These are phyloP conservation scores for Drosophila carrolli DNA, from an alignment of 1,140 invertebrate genomes.

Conservation along the genomic window DNA sequence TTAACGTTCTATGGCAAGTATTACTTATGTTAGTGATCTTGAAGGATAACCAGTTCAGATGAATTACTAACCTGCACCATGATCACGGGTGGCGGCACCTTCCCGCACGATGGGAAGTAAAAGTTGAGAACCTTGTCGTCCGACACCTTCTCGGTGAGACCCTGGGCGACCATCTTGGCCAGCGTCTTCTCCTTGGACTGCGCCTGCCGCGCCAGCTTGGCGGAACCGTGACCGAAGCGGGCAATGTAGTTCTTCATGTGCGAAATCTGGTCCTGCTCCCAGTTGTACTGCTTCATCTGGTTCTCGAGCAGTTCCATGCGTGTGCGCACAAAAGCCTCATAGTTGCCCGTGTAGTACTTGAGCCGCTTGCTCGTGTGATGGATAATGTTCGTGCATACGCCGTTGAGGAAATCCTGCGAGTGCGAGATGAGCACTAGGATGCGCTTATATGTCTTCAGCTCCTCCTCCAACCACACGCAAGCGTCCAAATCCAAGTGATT, in stretches of 20 bases:
- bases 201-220: constrained; percentile 98
- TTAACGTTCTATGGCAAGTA: constrained; percentile 90
- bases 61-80: constrained; percentile 92
- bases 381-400: constrained; percentile 99
- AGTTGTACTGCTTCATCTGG: constrained; percentile 99
- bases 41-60: not conserved
- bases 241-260: constrained; percentile 99
- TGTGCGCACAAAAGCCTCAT: constrained; percentile 97
- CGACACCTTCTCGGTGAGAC: constrained; percentile 96
- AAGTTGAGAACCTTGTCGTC: constrained; percentile 96
- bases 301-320: constrained; percentile 98
- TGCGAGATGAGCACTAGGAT: constrained; percentile 99
- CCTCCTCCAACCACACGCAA: constrained; percentile 99
- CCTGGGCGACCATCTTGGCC: constrained; percentile 99
- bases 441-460: constrained; percentile 97
- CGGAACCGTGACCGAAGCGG: constrained; percentile 99
- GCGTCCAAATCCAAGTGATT: constrained; percentile 99
- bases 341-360: constrained; percentile 98
- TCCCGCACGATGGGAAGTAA: constrained; percentile 98
- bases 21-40: not conserved
- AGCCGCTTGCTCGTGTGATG: constrained; percentile 97
- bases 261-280: constrained; percentile 99
- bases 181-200: constrained; percentile 99
- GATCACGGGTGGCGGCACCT: constrained; percentile 98
- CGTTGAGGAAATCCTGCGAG: constrained; percentile 99